phyloP scores from a whole-genome alignment of 2,888 invertebrate species.

The Uropetala carovei region DNA sequence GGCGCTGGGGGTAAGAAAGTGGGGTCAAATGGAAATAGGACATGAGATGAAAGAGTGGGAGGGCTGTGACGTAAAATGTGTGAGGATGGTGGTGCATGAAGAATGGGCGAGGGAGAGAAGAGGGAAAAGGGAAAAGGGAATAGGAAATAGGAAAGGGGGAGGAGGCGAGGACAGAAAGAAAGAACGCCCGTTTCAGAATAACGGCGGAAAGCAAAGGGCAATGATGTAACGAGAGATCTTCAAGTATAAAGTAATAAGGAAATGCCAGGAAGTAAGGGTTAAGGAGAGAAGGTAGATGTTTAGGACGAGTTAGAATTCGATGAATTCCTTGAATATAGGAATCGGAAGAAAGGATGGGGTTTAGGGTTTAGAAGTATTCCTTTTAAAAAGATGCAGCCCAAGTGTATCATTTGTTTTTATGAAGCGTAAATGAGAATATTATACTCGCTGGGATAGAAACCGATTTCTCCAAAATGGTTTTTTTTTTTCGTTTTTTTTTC shows the following conservation, averaged over 20 bases:
- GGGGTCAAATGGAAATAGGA: conserved; percentile 62
- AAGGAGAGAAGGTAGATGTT: not conserved
- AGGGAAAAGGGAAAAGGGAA: not conserved
- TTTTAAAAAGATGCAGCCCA: too few species aligned
- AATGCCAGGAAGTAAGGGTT: not conserved
- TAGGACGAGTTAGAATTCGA: not conserved
- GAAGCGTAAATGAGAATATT: too few species aligned
- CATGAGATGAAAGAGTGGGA: conserved; percentile 58
- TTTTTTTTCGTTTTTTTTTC: too few species aligned
- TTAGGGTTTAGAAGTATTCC: too few species aligned
- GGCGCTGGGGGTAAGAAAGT: conserved; percentile 44
- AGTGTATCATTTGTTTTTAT: too few species aligned
- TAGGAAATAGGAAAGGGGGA: not conserved
- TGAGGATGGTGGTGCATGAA: not conserved
- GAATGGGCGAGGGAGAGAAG: not conserved
- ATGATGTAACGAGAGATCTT: not conserved
- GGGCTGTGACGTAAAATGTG: conserved; percentile 10
- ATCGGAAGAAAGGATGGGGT: too few species aligned
- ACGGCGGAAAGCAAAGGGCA: too few species aligned
- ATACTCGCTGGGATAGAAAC: too few species aligned
- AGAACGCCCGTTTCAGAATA: too few species aligned
- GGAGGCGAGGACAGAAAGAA: not conserved
- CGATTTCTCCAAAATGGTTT: too few species aligned
- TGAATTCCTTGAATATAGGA: not conserved
- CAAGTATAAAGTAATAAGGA: not conserved